phyloP scores from a whole-genome alignment of 2,888 invertebrate genomes.

The Agrochola macilenta region DNA sequence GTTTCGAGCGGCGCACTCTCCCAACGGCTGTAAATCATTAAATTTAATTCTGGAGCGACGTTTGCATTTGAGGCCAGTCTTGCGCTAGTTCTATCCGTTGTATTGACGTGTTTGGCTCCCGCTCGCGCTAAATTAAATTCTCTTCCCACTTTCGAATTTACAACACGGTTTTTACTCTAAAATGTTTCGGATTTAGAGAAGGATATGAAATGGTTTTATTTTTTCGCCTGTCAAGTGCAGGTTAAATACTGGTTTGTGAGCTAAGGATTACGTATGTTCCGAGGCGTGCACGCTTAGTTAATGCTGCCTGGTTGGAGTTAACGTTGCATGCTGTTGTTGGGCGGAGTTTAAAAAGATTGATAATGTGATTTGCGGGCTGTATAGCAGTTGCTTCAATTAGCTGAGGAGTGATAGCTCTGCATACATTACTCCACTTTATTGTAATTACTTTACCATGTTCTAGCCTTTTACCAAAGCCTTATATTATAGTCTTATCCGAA shows the following conservation, averaged over 20 bases:
- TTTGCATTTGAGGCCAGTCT: constrained; percentile 73
- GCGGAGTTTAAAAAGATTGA: constrained; percentile 37
- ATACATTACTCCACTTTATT: constrained; percentile 27
- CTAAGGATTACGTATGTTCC: constrained; percentile 21
- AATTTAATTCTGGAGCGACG: constrained; percentile 77
- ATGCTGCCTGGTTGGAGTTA: background rate
- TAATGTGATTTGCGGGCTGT: constrained; percentile 20
- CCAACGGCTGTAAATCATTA: constrained; percentile 78
- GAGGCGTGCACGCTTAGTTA: constrained; percentile 23
- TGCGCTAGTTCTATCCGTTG: constrained; percentile 61
- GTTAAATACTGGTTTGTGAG: too few species aligned
- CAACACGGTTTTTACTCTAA: constrained; percentile 47
- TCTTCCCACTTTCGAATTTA: constrained; percentile 45
- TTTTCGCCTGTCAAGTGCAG: too few species aligned
- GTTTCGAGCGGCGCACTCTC: constrained; percentile 70
- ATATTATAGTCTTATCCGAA: background rate
- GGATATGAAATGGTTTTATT: constrained; percentile 47
- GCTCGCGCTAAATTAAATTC: constrained; percentile 61
- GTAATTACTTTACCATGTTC: constrained; percentile 23
- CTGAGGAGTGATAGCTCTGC: constrained; percentile 27
- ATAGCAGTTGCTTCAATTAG: constrained; percentile 24
- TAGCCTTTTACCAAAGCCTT: constrained; percentile 1
- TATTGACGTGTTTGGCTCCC: constrained; percentile 62
- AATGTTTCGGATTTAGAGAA: constrained; percentile 47
- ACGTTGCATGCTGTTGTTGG: constrained; percentile 28